A percentile compares a stretch with the other conserved stretches of the same genome.
phyloP scores from a whole-genome alignment of 30 jellyfish, hydroid and myxozoan genomes.

The Turritopsis dohrnii region DNA sequence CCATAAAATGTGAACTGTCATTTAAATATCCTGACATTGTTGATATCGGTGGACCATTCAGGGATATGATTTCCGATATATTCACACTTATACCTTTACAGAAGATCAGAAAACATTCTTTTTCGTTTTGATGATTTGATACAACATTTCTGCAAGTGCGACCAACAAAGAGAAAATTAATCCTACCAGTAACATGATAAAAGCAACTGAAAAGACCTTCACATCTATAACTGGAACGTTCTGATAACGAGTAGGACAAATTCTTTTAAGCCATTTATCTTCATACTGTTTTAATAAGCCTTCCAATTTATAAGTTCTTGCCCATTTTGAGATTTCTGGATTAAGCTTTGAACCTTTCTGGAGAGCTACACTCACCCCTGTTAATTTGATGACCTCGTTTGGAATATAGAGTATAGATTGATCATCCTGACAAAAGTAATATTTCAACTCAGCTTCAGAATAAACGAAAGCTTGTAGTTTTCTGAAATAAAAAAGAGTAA shows the following conservation, averaged over 20 bases:
- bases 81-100: too few species aligned
- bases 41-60: too few species aligned
- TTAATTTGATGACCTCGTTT: not conserved
- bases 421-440: not conserved
- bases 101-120: too few species aligned
- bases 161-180: not conserved
- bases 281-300: not conserved
- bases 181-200: not conserved
- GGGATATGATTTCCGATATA: too few species aligned
- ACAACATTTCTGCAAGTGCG: not conserved
- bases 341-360: not conserved
- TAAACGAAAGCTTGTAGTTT: not conserved
- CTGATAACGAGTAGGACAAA: not conserved
- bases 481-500: not conserved
- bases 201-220: not conserved
- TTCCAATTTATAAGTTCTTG: not conserved
- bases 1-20: too few species aligned
- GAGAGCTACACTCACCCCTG: not conserved
- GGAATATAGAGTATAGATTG: not conserved
- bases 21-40: too few species aligned
- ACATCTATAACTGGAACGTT: not conserved
- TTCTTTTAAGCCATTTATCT: not conserved
- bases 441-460: not conserved
- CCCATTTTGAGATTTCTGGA: not conserved
- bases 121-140: not conserved